Conservation (phyloP, 2,113 vertebrate species). For the Podarcis raffonei region DNA sequence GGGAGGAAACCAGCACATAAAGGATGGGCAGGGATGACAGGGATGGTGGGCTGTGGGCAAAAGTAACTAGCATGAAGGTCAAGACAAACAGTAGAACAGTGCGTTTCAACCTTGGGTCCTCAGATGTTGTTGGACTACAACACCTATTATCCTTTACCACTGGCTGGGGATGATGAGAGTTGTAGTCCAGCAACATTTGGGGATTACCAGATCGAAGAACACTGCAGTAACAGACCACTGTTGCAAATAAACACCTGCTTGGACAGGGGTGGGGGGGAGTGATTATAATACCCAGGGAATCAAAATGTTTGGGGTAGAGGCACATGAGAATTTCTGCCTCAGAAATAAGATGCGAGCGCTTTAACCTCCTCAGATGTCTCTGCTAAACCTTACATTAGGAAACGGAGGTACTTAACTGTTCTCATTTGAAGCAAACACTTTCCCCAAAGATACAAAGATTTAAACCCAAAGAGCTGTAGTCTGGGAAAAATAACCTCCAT, state of each 20-base stretch:
- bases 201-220: no score
- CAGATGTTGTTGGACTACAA: no score
- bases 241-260: neutral
- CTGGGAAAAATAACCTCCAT: constrained; percentile 51
- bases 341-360: neutral
- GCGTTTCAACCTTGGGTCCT: no score
- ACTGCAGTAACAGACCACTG: neutral
- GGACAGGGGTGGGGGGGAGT: neutral
- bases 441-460: neutral
- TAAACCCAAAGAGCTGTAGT: constrained; percentile 28
- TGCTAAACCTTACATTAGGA: neutral
- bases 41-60: neutral
- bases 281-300: neutral
- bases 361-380: constrained; percentile 3
- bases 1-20: neutral
- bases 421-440: constrained; percentile 26
- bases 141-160: no score
- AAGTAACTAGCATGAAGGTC: neutral
- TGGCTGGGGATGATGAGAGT: no score
- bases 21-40: neutral
- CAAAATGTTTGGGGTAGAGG: neutral
- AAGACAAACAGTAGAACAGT: neutral
- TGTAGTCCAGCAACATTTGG: no score
- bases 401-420: neutral
- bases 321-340: neutral